These are phyloP conservation scores for Ryuthela nishihirai DNA, from an alignment of 2,888 invertebrate species.

Conservation along the genomic window DNA sequence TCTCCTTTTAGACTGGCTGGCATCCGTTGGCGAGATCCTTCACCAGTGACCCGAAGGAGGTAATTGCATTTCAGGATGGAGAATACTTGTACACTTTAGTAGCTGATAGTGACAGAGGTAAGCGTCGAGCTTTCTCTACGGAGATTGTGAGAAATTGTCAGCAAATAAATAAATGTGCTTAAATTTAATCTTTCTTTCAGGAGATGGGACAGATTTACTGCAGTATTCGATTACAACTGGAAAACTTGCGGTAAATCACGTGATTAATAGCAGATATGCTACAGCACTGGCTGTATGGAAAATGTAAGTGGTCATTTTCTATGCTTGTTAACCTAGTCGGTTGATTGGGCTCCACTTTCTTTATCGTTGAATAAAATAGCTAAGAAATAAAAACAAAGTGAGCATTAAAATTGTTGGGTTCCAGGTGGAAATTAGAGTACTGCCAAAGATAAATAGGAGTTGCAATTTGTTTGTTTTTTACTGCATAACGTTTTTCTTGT, in stretches of 20 bases:
- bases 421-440: too few species aligned
- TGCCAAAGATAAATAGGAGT: too few species aligned
- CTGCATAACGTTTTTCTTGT: too few species aligned
- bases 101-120: constrained; percentile 19
- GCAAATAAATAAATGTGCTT: not conserved
- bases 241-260: constrained; percentile 2
- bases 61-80: constrained; percentile 14
- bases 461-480: too few species aligned
- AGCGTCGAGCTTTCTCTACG: not conserved
- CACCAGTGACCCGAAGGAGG: constrained; percentile 1
- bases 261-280: constrained; percentile 9
- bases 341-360: too few species aligned
- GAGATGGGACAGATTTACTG: constrained; percentile 10
- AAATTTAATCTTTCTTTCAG: not conserved
- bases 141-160: not conserved
- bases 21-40: too few species aligned
- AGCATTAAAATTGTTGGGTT: too few species aligned
- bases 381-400: too few species aligned
- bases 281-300: constrained; percentile 30
- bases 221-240: constrained; percentile 1
- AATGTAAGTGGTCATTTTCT: constrained; percentile 36
- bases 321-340: too few species aligned
- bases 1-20: too few species aligned
- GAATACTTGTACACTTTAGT: constrained; percentile 12
- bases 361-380: too few species aligned